Evolutionary conservation across 2,888 invertebrate species (phyloP).

Genomic region (Meteorus cinctellus): DNA sequence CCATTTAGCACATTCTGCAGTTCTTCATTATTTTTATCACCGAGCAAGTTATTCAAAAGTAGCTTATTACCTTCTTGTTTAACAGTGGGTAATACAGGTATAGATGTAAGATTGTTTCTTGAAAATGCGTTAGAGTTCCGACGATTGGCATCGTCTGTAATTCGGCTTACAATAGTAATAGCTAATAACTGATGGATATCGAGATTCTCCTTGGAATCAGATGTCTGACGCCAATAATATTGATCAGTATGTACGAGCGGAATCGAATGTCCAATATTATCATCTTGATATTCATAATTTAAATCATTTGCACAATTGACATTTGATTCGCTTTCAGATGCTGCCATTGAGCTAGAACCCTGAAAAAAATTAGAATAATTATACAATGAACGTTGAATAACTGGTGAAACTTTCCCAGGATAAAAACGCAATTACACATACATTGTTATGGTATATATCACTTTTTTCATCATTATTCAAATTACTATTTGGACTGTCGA

Average conservation of each 20-base stretch:
- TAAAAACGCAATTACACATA: not conserved
- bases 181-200: slow-evolving; percentile 68
- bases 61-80: slow-evolving; percentile 69
- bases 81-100: slow-evolving; percentile 64
- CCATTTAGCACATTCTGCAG: slow-evolving; percentile 71
- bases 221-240: slow-evolving; percentile 65
- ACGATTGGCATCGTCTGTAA: slow-evolving; percentile 68
- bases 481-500: slow-evolving; percentile 70
- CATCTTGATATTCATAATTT: slow-evolving; percentile 52
- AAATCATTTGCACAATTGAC: slow-evolving; percentile 44
- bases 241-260: slow-evolving; percentile 57
- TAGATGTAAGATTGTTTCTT: slow-evolving; percentile 64
- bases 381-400: slow-evolving; percentile 19
- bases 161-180: slow-evolving; percentile 67
- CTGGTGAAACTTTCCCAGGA: not conserved
- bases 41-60: slow-evolving; percentile 66
- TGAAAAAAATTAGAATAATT: slow-evolving; percentile 44
- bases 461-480: slow-evolving; percentile 64
- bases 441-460: slow-evolving; percentile 56
- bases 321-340: slow-evolving; percentile 56
- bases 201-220: slow-evolving; percentile 67
- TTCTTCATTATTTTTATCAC: slow-evolving; percentile 69
- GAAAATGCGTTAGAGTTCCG: slow-evolving; percentile 61
- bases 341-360: slow-evolving; percentile 62
- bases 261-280: slow-evolving; percentile 62